phyloP scores from a whole-genome alignment of 92 coral and sea anemone genomes.

The Phenganax marumi region DNA sequence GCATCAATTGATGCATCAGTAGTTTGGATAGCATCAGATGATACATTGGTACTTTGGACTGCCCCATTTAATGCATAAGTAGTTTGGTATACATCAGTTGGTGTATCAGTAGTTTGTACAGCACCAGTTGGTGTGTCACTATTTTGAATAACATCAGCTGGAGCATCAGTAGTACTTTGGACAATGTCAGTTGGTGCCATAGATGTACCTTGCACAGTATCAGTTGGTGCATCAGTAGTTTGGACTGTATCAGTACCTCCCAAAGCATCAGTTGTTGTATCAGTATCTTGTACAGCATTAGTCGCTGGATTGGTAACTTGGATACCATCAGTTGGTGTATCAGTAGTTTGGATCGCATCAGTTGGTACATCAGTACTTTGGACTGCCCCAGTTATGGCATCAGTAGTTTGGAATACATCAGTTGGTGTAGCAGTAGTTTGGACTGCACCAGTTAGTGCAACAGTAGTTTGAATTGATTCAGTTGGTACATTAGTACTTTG shows the following conservation, averaged over 20 bases:
- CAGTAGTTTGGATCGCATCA: constrained; percentile 16
- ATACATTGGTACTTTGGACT: constrained; percentile 8
- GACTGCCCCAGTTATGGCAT: background rate
- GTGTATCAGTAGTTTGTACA: background rate
- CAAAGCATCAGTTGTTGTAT: background rate
- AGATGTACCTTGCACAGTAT: background rate
- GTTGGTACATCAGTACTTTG: constrained; percentile 24
- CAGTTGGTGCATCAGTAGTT: constrained; percentile 1
- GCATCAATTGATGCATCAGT: constrained; percentile 3
- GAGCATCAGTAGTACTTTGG: constrained; percentile 23
- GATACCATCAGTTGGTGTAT: background rate
- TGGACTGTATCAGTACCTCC: constrained; percentile 20
- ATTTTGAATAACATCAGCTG: background rate
- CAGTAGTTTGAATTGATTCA: background rate
- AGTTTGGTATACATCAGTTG: background rate
- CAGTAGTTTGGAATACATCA: too few relatives aligned
- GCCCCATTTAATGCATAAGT: constrained; percentile 1
- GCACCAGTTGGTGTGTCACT: background rate
- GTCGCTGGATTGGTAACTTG: constrained; percentile 18
- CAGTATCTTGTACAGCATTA: background rate
- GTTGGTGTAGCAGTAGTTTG: constrained; percentile 35
- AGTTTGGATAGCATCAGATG: background rate
- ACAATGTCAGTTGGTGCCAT: background rate
- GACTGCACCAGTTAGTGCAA: constrained; percentile 26
- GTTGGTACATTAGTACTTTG: constrained; percentile 29